phyloP scores from a whole-genome alignment of 2,113 vertebrate species.

The Todiramphus chloris region DNA sequence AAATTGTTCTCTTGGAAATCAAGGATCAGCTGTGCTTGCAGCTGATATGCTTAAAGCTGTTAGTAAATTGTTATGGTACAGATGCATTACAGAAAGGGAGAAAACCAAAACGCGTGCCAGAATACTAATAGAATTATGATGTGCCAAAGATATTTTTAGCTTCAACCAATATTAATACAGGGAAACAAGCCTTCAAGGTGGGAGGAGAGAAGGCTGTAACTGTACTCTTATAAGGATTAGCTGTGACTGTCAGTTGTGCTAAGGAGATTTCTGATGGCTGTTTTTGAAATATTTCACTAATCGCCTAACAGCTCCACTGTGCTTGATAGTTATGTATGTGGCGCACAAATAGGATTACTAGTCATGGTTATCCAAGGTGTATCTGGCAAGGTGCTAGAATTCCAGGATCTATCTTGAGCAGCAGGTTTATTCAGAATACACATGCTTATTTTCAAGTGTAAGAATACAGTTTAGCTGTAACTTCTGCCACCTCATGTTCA shows the following conservation, averaged over 20 bases:
- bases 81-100: background rate
- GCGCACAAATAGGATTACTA: background rate
- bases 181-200: conserved; percentile 18
- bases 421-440: background rate
- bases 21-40: conserved; percentile 46
- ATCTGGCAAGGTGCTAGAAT: background rate
- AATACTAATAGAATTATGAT: conserved; percentile 29
- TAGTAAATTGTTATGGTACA: conserved; percentile 27
- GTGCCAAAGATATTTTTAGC: conserved; percentile 8
- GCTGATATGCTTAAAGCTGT: conserved; percentile 26
- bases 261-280: background rate
- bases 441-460: background rate
- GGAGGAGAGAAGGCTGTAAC: background rate
- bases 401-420: background rate
- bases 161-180: background rate
- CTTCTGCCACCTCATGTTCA: background rate
- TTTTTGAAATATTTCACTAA: background rate
- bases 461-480: background rate
- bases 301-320: background rate
- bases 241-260: background rate
- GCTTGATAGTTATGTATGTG: background rate
- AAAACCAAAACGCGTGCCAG: background rate
- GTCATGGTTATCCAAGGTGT: background rate
- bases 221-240: background rate
- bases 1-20: conserved; percentile 43